Evolutionary conservation across 92 coral and sea anemone species (phyloP), one percentile per base, ranked within the genome.

Genomic region (Porites divaricata): DNA sequence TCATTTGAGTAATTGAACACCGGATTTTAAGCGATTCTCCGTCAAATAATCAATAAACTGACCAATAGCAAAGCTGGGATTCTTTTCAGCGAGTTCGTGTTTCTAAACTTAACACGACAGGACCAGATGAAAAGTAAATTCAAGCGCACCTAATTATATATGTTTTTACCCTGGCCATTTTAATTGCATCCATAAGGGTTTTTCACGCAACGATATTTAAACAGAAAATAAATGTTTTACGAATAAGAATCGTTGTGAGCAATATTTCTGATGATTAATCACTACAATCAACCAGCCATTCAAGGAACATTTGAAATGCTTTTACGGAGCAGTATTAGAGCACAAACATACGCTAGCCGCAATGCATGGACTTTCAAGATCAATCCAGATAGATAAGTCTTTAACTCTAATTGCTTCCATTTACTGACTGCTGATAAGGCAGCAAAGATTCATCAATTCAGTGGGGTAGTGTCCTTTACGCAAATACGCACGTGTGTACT

Each of bases 11-110:
- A 76, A 62, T 62, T 77, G 59, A 63, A 77, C 58, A 63, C 81
- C 81, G 70, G 81, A 77, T n/a, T 70, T 58, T 41, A 63, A 48
- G 71, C 16, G n/a, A 8, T 41, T 67, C 49, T 63, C 70, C 19
- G 67, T 19, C 81, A 62, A 63, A 48, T 48, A 78, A 22, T 63
- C 61, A 63, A 10, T 16, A 14, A 48, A 41, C 21, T 62, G 15
- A 14, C 59, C 82, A 49, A 64, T 78, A 8, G 48, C 7, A 28
- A 8, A 4, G 4, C 71, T 67, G 1, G 19, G 59, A 45, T 54
- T 64, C 13, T 49, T 13, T n/a, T 48, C 19, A 4, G 51, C 50
- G 45, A 64, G 59, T 26, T n/a, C 52, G 53, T 63, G 71, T 23
- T 64, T 45, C 24, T 62, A 78, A 78, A 78, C 15, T 15, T 13